phyloP scores from a whole-genome alignment of 2,888 invertebrate genomes.

The Emesis russula region DNA sequence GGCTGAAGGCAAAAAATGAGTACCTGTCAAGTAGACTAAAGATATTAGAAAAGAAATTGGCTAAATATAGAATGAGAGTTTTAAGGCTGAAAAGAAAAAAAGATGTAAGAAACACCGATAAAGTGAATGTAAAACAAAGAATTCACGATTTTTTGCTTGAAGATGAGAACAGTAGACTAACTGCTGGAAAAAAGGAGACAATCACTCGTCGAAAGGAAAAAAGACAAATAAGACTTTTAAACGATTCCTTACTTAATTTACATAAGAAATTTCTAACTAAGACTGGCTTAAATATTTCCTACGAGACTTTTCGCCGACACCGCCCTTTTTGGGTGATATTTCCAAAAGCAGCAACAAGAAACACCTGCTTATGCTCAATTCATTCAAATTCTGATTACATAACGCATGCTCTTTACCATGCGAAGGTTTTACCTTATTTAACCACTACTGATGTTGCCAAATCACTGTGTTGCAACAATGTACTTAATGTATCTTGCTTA shows the following conservation, averaged over 20 bases:
- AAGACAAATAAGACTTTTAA: slow-evolving; percentile 45
- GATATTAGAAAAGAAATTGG: background rate
- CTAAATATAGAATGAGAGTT: background rate
- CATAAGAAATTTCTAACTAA: slow-evolving; percentile 16
- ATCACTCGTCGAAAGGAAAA: slow-evolving; percentile 42
- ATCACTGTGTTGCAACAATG: no score
- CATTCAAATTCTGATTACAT: slow-evolving; percentile 4
- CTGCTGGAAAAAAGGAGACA: background rate
- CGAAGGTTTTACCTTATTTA: no score
- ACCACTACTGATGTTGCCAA: no score
- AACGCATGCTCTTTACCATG: background rate
- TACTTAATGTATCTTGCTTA: no score
- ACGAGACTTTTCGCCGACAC: slow-evolving; percentile 33
- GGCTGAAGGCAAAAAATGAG: background rate
- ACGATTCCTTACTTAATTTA: slow-evolving; percentile 21
- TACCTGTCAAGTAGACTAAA: background rate
- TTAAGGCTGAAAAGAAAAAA: background rate
- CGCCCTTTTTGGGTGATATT: slow-evolving; percentile 48
- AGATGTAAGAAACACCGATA: background rate
- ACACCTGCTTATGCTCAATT: slow-evolving; percentile 10
- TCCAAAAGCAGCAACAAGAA: slow-evolving; percentile 30
- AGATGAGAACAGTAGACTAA: background rate
- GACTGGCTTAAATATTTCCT: slow-evolving; percentile 30
- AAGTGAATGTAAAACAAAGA: background rate
- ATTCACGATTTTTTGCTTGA: slow-evolving; percentile 13